Evolutionary conservation across 2,113 vertebrate species (phyloP), one percentile per base, ranked within the genome.

Genomic region (Egretta garzetta): DNA sequence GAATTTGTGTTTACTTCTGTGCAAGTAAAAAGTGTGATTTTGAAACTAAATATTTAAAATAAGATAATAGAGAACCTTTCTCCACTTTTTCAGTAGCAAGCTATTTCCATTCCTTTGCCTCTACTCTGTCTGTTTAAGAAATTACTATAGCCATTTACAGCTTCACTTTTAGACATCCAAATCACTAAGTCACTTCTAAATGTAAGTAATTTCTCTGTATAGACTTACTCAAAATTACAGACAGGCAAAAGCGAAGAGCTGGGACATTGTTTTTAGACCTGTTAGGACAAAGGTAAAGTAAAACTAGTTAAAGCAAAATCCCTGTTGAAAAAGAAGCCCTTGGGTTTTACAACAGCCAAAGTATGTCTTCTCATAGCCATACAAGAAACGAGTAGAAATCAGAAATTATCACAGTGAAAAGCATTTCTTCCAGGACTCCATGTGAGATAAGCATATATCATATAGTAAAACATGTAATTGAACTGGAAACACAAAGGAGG

Each of bases 1-100:
- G n/a, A 56, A 50, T 45, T 92, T 87, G 47, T 86, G n/a, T 80
- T 84, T 95, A 96, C 53, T 84, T 91, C 28, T 39, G 28, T 53
- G 67, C 18, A 59, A 58, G 17, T 77, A 55, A 91, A 80, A 80
- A 50, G 5, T 39, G 15, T 9, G 0, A 47, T 50, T 96, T 80
- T 92, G 50, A 81, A 93, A 67, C 4, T 5, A 84, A 68, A 27
- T 62, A 20, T 90, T 84, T 81, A 33, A 35, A 73, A 47, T 55
- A 56, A 49, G 35, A 22, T 60, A 81, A 53, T 12, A 64, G 14
- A 52, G 5, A 30, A 41, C 4, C 27, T 59, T 73, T 80, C 15
- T 56, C 19, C 27, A 55, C 2, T 76, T 80, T 49, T 14, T 50
- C 23, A 82, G 43, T 14, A 64, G 14, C 24, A 85, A 85, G 8